Evolutionary conservation across 2,888 invertebrate species (phyloP).

Genomic region (Nomada fucata): DNA sequence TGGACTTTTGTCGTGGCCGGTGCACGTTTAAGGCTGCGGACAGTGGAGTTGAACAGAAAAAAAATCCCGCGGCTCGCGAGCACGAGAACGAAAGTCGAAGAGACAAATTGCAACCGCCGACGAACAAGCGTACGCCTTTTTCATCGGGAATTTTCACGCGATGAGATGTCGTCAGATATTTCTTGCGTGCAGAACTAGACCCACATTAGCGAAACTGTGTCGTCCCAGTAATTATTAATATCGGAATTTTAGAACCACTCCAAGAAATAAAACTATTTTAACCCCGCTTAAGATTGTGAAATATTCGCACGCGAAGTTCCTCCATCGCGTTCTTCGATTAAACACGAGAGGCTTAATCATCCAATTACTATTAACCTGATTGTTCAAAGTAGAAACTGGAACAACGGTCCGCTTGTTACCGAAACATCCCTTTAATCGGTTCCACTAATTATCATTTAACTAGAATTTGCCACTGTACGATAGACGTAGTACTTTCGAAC

Average conservation of each 20-base stretch:
- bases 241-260: no score
- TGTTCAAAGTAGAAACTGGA: neutral
- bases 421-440: neutral
- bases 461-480: no score
- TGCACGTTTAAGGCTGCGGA: conserved; percentile 50
- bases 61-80: conserved; percentile 23
- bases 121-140: conserved; percentile 26
- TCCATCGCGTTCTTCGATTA: neutral
- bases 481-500: neutral
- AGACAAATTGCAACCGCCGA: conserved; percentile 42
- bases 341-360: neutral
- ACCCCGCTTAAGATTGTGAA: neutral
- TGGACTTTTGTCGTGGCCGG: conserved; percentile 62
- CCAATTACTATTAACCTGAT: neutral
- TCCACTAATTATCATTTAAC: neutral
- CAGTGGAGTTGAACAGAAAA: conserved; percentile 1
- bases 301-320: neutral
- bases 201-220: no score
- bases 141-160: neutral
- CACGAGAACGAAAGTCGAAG: conserved; percentile 49
- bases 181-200: neutral
- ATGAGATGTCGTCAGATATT: neutral
- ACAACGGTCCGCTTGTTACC: neutral
- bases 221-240: no score
- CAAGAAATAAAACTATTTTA: no score